phyloP scores from a whole-genome alignment of 1,140 invertebrate genomes.

The Tribolium madens region DNA sequence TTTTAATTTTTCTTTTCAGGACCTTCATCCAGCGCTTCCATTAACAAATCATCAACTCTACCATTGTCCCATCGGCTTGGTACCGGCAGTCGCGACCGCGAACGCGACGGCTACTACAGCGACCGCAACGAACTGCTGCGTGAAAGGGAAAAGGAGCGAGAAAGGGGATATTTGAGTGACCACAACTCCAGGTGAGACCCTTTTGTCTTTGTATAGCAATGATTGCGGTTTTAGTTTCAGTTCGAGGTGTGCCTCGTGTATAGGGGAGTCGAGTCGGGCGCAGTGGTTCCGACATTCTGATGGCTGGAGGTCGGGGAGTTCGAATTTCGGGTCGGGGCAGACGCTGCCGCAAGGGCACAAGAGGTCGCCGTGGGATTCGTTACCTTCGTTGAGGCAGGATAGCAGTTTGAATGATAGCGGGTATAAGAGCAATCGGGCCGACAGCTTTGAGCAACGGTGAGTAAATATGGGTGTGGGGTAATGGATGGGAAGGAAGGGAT shows the following conservation, averaged over 20 bases:
- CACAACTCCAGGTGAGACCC: constrained; percentile 79
- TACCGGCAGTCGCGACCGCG: constrained; percentile 70
- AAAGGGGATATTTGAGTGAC: constrained; percentile 87
- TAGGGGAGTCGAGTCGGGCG: constrained; percentile 84
- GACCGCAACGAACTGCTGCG: constrained; percentile 86
- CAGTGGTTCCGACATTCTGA: constrained; percentile 90
- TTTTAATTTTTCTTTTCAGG: constrained; percentile 51
- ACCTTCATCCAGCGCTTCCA: constrained; percentile 69
- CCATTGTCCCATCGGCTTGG: constrained; percentile 76
- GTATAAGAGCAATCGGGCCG: constrained; percentile 85
- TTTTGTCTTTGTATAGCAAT: not conserved
- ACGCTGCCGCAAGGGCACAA: constrained; percentile 70
- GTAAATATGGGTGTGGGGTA: constrained; percentile 3
- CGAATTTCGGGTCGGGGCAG: constrained; percentile 73
- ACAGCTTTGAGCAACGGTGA: constrained; percentile 87
- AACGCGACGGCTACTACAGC: constrained; percentile 87
- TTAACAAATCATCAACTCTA: constrained; percentile 81
- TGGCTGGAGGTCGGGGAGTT: constrained; percentile 85
- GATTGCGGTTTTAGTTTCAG: constrained; percentile 58
- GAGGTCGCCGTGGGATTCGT: constrained; percentile 85
- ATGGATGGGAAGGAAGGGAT: no score
- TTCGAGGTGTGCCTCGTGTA: constrained; percentile 82
- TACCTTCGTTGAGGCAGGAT: constrained; percentile 84
- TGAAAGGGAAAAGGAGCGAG: constrained; percentile 73
- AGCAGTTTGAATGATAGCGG: constrained; percentile 86